These are phyloP conservation scores for Percina caprodes DNA, from an alignment of 2,113 vertebrate species.

Conservation along the genomic window DNA sequence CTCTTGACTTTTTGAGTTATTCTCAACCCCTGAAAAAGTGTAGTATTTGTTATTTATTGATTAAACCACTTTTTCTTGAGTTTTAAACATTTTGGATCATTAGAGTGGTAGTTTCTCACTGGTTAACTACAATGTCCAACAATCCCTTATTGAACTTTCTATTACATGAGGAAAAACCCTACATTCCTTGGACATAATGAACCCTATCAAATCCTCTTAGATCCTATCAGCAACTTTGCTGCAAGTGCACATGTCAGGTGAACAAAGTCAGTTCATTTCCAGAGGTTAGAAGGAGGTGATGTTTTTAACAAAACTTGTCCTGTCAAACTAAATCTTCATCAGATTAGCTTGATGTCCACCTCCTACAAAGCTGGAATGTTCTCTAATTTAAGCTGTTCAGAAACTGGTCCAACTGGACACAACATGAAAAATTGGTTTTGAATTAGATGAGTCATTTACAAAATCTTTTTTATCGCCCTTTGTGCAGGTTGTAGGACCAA, in stretches of 20 bases:
- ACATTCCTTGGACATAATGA: constrained; percentile 79
- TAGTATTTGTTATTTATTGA: neutral
- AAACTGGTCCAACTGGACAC: neutral
- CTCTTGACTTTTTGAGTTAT: neutral
- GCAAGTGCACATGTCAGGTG: constrained; percentile 54
- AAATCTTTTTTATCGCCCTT: constrained; percentile 13
- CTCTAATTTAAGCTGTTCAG: constrained; percentile 1
- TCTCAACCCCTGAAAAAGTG: neutral
- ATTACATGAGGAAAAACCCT: constrained; percentile 41
- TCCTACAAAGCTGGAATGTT: constrained; percentile 59
- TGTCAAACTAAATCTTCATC: constrained; percentile 63
- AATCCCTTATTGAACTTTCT: constrained; percentile 30
- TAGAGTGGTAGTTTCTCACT: neutral
- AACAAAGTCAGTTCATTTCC: constrained; percentile 49
- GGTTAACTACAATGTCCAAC: constrained; percentile 19
- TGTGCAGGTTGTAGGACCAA: constrained; percentile 90
- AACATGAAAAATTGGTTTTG: neutral
- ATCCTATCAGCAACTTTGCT: constrained; percentile 58
- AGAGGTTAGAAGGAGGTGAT: constrained; percentile 68
- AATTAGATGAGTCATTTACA: neutral
- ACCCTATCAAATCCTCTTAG: constrained; percentile 75
- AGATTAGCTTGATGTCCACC: constrained; percentile 12
- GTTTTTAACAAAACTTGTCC: constrained; percentile 44
- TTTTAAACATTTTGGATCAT: constrained; percentile 21
- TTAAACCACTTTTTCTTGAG: neutral